Evolutionary conservation across 2,888 invertebrate genomes (phyloP).

Genomic region (Mythimna pallens): DNA sequence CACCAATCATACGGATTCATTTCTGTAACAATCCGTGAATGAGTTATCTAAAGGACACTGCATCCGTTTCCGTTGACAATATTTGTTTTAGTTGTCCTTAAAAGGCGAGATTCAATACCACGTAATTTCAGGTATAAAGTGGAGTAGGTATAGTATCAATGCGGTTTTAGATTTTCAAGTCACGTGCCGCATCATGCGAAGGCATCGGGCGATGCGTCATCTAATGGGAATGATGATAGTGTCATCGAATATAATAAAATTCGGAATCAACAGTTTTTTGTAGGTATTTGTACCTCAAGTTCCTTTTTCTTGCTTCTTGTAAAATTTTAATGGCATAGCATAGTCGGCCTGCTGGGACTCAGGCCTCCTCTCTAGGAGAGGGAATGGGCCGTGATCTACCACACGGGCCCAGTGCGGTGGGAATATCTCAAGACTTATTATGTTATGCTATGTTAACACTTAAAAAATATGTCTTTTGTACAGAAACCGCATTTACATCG

Average conservation of each 20-base stretch:
- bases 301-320: background rate
- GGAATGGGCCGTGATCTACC: too few species aligned
- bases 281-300: background rate
- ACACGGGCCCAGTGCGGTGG: too few species aligned
- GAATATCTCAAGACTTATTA: too few species aligned
- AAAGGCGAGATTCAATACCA: background rate
- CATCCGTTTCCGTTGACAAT: background rate
- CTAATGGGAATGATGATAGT: conserved; percentile 29
- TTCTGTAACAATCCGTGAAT: background rate
- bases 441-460: too few species aligned
- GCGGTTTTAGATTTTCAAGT: conserved; percentile 39
- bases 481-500: background rate
- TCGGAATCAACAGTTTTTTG: conserved; percentile 27
- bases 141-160: conserved; percentile 7
- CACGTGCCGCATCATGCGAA: conserved; percentile 44
- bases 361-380: too few species aligned
- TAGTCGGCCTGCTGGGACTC: too few species aligned
- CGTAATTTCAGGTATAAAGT: conserved; percentile 21
- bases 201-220: conserved; percentile 47
- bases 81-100: background rate
- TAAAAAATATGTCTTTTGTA: too few species aligned
- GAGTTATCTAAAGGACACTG: background rate
- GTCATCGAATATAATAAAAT: conserved; percentile 50
- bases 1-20: background rate
- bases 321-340: background rate